Base-by-base conservation (phyloP, 92 coral and sea anemone genomes). In the Epizoanthus scotinus region DNA sequence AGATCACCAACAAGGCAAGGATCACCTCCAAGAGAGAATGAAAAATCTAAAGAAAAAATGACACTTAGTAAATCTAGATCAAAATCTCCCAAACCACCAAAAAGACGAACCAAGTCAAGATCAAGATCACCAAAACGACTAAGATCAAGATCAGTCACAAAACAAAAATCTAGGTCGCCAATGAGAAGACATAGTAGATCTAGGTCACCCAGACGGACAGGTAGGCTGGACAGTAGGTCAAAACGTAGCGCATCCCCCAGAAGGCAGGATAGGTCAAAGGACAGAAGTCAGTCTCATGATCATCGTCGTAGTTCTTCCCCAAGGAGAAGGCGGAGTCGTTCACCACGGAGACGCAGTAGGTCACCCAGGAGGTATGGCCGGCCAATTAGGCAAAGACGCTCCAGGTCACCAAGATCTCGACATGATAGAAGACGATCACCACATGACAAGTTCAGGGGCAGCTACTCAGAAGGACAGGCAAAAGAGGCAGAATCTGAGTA, bases 401-500 rank as follows among this genome's bases (percentile, higher is more conserved):
- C 89, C 15, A 80, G 84, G 12, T 91, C 97, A 52, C 92, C 94
- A 26, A 84, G 94, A 40, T 89, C 82, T 54, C 79, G 90, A 58
- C 86, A 71, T 10, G 82, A 86, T 24, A 86, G 88, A 19, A 79
- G 93, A 29, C 72, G 91, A 22, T 79, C 93, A 14, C 84, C 96
- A 18, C 69, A 69, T 54, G 95, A 92, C 67, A 93, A 85, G 63
- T 84, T 84, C 70, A 91, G 84, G 50, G 98, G 93, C 13, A 86
- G 95, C 73, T 86, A 89, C 67, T 85, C 94, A 24, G 98, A 89
- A 55, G 94, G 91, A 5, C 85, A 73, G 52, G 84, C 84, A 2
- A 85, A 86, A 52, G 82, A 83, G 38, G 88, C 86, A 0, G 97
- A 95, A 14, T 91, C 98, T 27, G 98, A 93, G 70, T 89, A 71